Evolutionary conservation across 1,140 invertebrate genomes (phyloP), one percentile per base, ranked within the genome.

Genomic region (Drosophila equinoxialis): DNA sequence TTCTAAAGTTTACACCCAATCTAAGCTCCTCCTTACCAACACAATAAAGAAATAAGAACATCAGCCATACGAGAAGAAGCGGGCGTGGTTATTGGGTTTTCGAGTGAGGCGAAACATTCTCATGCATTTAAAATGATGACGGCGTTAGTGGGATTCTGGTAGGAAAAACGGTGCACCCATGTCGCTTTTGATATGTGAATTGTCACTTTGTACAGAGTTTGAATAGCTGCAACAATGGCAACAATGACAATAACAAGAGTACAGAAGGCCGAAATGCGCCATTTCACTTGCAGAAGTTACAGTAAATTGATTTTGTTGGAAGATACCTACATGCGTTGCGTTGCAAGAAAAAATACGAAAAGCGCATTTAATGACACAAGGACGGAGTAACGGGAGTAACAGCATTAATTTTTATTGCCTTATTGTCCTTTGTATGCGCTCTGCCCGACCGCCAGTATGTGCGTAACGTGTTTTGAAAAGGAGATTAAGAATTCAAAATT

Each of bases 101-200:
- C 23, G 23, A 23, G 60, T 41, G 33, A 37, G 7, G 60, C n/a
- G 48, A 45, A 68, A 79, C 87, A 90, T 83, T 90, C 87, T 90
- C 87, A 90, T 90, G 89, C 87, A 90, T 90, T 84, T 84, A 74
- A 90, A 90, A 90, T 81, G 77, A 90, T 81, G 77, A 72, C 73
- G 72, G 71, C 65, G 80, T 67, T 60, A 41, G 45, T 45, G 69
- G 58, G 30, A 65, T 39, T 42, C 37, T 30, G 30, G 33, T n/a
- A 8, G n/a, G 23, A 33, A 8, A 13, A 10, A 6, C 30, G 5
- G 13, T 58, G 35, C 6, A 37, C 23, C 51, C 7, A 55, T 17
- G 37, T 10, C 39, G 51, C 37, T 59, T 78, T 79, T 90, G 81
- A 90, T 90, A 90, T 90, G 86, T 90, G 81, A 90, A 80, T 90